Evolutionary conservation across 2,888 invertebrate species (phyloP), one percentile per base, ranked within the genome.

Genomic region (Oscheius sp.): DNA sequence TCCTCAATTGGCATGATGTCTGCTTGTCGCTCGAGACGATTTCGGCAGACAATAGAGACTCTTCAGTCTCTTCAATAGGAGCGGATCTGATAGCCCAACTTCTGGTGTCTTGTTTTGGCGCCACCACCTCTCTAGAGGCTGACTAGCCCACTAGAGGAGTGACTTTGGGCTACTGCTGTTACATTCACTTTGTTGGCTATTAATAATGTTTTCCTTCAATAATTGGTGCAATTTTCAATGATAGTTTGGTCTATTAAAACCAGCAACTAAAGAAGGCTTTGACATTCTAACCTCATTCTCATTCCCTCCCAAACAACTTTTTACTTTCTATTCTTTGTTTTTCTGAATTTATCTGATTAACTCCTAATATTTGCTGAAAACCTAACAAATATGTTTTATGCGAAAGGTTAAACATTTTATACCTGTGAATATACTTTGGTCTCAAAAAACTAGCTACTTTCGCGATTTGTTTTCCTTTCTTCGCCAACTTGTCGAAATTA

Each of bases 31-130:
- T 10, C 52, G 52, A 52, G 29, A 29, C 52, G 29, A 52, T 42
- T 25, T 45, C 61, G 61, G 61, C 61, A 61, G 61, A 61, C 61
- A 61, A 61, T 61, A 61, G 61, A 23, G 45, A 17, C 17, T 31
- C 29, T 45, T 31, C 25, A 61, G 45, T 29, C 15, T n/a, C n/a
- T 20, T 27, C 27, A 45, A 27, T 61, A 29, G 45, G 29, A 61
- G 42, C 61, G 42, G 45, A 61, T 61, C 57, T 57, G 57, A 57
- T 57, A 57, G 45, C 45, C 53, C 61, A 61, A 61, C 61, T 61
- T 61, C 42, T 61, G 61, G 39, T 42, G 39, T 61, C 61, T 61
- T 61, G 61, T 61, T 61, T 61, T 61, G 42, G 45, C 31, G 34
- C n/a, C 52, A 52, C 42, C 34, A 55, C 42, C 15, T 17, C 45